phyloP scores from a whole-genome alignment of 2,888 invertebrate genomes.

The Stenurella melanura region DNA sequence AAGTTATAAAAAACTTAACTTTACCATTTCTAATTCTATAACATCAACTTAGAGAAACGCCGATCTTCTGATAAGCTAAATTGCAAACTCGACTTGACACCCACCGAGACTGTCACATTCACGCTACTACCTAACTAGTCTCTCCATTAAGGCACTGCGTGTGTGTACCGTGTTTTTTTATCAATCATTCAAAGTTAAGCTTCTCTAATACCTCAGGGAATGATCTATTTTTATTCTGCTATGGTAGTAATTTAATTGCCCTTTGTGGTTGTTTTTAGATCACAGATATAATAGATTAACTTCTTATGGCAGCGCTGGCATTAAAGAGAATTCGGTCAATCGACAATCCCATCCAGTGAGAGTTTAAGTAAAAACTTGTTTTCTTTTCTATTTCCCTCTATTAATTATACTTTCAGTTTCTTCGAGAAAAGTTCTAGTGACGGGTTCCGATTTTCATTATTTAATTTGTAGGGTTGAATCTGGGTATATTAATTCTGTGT shows the following conservation, averaged over 20 bases:
- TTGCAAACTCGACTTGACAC: conserved; percentile 23
- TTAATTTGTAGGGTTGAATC: too few species aligned
- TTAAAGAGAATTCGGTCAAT: conserved; percentile 11
- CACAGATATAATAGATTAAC: conserved; percentile 19
- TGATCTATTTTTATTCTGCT: conserved; percentile 18
- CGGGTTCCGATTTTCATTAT: too few species aligned
- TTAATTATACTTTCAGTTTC: neutral
- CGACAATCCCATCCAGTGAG: neutral
- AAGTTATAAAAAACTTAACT: neutral
- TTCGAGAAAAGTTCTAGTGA: neutral
- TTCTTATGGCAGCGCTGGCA: conserved; percentile 5
- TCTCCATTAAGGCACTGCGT: conserved; percentile 37
- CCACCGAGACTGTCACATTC: conserved; percentile 37
- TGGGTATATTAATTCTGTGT: too few species aligned
- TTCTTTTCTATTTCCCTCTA: neutral
- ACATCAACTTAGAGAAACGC: neutral
- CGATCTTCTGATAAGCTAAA: conserved; percentile 19
- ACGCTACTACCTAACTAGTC: conserved; percentile 39
- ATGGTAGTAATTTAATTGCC: conserved; percentile 24
- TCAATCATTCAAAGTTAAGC: conserved; percentile 34
- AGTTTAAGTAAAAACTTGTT: neutral
- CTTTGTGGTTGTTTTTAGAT: conserved; percentile 11
- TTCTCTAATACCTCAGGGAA: conserved; percentile 21
- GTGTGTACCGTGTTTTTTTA: conserved; percentile 30
- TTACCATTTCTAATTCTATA: conserved; percentile 8